Base-by-base conservation (phyloP, 2,797 vertebrate species). In the Phataginus tricuspis region DNA sequence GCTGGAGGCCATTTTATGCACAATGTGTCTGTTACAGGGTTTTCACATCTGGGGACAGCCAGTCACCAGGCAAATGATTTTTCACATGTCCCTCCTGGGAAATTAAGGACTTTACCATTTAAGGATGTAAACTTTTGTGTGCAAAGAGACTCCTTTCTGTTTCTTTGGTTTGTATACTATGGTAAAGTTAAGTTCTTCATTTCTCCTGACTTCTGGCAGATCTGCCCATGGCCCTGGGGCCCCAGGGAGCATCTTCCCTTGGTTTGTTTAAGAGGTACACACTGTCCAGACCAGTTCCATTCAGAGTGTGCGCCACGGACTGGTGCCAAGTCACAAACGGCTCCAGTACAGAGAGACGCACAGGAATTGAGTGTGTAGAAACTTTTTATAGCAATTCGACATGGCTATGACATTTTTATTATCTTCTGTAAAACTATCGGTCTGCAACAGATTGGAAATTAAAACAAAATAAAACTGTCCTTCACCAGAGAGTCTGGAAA, bases 401-500 rank as follows among this genome's bases (percentile, higher is more conserved):
- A 82, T 18, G 53, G 78, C 23, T 29, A 19, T 49, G 92, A 61
- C 8, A 21, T 42, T 85, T 79, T 80, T 61, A 86, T 13, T 61
- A 71, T 39, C 87, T 96, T 94, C 72, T 86, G 72, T 75, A 77
- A 96, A 92, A 94, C 25, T 37, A 69, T 49, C 51, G 55, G 72
- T 57, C 63, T 96, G 42, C 42, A 49, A 34, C 37, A 75, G 63
- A 64, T 63, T 59, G 12, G 86, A 51, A 90, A 82, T 25, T 68
- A 23, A 86, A 86, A 84, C 59, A 63, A 80, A 90, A 63, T 25
- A 85, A 39, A 64, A 42, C 16, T 16, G 21, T 63, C 55, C 66
- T 53, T 92, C 53, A 21, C n/a, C 27, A 34, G 74, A 53, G 34
- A 42, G 64, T 34, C 53, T 53, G 72, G 68, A 88, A 64, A 84